A percentile compares a stretch with the other conserved stretches of the same genome.
phyloP scores from a whole-genome alignment of 2,797 vertebrate genomes.

The Epinephelus awoara region DNA sequence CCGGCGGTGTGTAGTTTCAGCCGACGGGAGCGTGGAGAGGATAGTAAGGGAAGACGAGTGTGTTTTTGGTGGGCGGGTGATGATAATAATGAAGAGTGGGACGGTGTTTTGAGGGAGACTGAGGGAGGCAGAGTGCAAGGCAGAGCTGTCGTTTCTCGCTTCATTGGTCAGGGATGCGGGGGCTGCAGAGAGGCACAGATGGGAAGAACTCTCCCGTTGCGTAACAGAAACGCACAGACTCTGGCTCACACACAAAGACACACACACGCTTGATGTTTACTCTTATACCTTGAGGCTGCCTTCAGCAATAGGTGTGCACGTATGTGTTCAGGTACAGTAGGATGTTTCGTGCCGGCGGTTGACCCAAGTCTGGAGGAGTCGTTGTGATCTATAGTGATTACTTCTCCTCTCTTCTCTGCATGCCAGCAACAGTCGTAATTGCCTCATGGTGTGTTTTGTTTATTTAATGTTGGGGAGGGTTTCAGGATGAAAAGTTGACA shows the following conservation, averaged over 20 bases:
- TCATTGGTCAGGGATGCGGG: conserved; percentile 80
- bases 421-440: conserved; percentile 64
- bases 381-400: not conserved
- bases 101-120: conserved; percentile 68
- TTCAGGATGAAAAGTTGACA: conserved; percentile 57
- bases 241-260: conserved; percentile 45
- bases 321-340: not conserved
- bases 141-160: conserved; percentile 82
- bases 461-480: conserved; percentile 29
- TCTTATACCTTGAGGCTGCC: conserved; percentile 56
- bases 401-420: conserved; percentile 9
- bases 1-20: not conserved
- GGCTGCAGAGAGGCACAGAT: conserved; percentile 83
- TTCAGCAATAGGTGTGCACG: conserved; percentile 37
- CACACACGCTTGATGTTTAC: conserved; percentile 59
- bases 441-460: conserved; percentile 61
- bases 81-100: conserved; percentile 68
- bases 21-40: not conserved
- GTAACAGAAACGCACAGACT: conserved; percentile 75
- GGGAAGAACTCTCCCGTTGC: conserved; percentile 85
- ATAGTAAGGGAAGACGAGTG: conserved; percentile 23
- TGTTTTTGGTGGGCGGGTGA: conserved; percentile 48
- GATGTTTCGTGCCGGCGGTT: conserved; percentile 11
- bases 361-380: conserved; percentile 1
- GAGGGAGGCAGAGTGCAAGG: conserved; percentile 74